Conservation (phyloP, 2,888 invertebrate species). For the Spisula subtruncata region DNA sequence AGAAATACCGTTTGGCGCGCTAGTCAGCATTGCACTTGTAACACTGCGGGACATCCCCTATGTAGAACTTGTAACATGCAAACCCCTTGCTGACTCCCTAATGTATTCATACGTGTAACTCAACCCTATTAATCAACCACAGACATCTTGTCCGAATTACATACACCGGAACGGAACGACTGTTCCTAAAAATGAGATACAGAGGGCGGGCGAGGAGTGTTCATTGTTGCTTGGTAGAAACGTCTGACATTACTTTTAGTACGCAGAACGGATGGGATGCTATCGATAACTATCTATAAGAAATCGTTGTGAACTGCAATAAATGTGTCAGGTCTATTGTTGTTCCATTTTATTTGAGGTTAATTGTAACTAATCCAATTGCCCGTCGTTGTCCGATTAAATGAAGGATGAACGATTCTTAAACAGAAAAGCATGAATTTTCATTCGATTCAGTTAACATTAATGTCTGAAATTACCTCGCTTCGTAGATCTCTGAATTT, state of each 20-base stretch:
- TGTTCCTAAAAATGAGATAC: not conserved
- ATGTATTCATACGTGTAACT: conserved; percentile 51
- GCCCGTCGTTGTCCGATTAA: conserved; percentile 30
- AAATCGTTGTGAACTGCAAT: conserved; percentile 25
- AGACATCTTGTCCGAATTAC: conserved; percentile 52
- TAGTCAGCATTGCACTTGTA: conserved; percentile 37
- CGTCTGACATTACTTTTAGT: not conserved
- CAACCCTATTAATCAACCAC: conserved; percentile 45
- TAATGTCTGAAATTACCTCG: not conserved
- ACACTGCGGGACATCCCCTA: conserved; percentile 30
- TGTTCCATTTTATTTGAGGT: conserved; percentile 38
- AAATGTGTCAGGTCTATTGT: conserved; percentile 54
- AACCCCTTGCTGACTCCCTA: conserved; percentile 40
- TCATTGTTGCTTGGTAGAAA: not conserved
- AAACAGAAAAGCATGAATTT: conserved; percentile 30
- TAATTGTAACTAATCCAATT: conserved; percentile 52
- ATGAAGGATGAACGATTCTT: conserved; percentile 35
- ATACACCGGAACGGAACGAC: conserved; percentile 28
- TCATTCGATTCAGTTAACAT: conserved; percentile 18
- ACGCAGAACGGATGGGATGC: not conserved
- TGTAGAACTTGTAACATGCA: conserved; percentile 43
- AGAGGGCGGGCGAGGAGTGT: conserved; percentile 13
- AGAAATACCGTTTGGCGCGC: conserved; percentile 56
- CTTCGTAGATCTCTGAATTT: not conserved
- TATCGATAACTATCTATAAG: conserved; percentile 26